A percentile compares a stretch with the other conserved stretches of the same genome.
phyloP scores from a whole-genome alignment of 2,113 vertebrate genomes.

The Salvelinus alpinus region DNA sequence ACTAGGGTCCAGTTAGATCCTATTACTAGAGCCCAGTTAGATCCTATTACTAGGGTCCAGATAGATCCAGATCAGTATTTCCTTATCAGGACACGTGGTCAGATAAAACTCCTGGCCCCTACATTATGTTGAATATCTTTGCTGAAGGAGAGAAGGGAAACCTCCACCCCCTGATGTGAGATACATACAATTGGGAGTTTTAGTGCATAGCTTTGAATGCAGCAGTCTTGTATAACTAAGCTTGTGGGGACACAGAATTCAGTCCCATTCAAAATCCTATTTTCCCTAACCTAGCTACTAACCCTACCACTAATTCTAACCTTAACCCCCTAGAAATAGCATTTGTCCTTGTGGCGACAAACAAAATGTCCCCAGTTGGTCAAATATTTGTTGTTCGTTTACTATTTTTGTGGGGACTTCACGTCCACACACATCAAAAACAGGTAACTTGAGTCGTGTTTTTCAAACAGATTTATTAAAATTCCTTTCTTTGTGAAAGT shows the following conservation, averaged over 20 bases:
- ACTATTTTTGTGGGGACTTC: no score
- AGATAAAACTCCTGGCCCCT: background rate
- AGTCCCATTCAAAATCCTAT: no score
- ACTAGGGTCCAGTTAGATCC: no score
- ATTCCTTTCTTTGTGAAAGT: slow-evolving; percentile 16
- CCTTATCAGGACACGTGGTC: background rate
- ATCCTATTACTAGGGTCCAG: no score
- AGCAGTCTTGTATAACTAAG: slow-evolving; percentile 24
- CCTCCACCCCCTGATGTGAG: slow-evolving; percentile 1
- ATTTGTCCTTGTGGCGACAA: no score
- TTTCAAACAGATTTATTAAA: slow-evolving; percentile 63
- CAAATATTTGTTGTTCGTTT: no score
- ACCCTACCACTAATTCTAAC: no score
- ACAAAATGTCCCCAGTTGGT: no score
- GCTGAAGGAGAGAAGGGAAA: slow-evolving; percentile 10
- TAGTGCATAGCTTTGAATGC: slow-evolving; percentile 65
- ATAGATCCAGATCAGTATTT: background rate
- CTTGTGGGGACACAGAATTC: no score
- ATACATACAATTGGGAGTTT: slow-evolving; percentile 11
- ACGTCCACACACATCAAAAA: background rate
- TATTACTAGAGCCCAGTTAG: no score
- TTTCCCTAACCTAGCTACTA: no score
- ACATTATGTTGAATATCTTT: slow-evolving; percentile 39
- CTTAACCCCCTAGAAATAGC: no score
- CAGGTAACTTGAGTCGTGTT: background rate